Conservation (phyloP, 1,140 invertebrate genomes). For the Pomacea maculata region DNA sequence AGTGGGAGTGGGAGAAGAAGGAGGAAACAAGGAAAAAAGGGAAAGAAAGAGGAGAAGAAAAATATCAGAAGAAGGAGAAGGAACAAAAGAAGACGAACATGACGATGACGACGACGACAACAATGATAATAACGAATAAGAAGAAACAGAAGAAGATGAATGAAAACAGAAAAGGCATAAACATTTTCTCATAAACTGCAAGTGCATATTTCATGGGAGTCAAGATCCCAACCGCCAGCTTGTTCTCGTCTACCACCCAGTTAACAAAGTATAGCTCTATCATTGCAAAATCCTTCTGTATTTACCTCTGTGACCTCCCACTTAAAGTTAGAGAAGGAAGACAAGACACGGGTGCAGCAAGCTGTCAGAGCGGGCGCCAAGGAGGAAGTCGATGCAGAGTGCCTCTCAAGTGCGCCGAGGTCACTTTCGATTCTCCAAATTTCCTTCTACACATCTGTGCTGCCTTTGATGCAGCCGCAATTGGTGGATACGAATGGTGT, state of each 20-base stretch:
- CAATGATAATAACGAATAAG: neutral
- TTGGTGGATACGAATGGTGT: no score
- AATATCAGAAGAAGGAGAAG: neutral
- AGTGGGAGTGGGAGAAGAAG: neutral
- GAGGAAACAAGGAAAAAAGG: neutral
- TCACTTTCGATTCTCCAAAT: neutral
- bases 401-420: no score
- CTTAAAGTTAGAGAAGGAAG: no score
- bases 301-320: neutral
- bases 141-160: neutral
- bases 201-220: no score
- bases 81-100: neutral
- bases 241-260: neutral
- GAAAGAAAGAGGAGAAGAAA: constrained; percentile 1
- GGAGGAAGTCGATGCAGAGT: neutral
- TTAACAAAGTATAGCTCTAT: neutral
- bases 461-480: no score
- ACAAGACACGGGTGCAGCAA: no score
- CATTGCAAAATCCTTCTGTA: neutral
- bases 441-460: neutral
- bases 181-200: no score
- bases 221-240: no score
- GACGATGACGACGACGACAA: neutral
- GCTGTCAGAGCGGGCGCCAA: neutral
- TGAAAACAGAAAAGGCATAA: no score